A percentile compares a stretch with the other conserved stretches of the same genome.
Evolutionary conservation across 2,113 vertebrate genomes (phyloP).

Genomic region (Spermophilus dauricus): DNA sequence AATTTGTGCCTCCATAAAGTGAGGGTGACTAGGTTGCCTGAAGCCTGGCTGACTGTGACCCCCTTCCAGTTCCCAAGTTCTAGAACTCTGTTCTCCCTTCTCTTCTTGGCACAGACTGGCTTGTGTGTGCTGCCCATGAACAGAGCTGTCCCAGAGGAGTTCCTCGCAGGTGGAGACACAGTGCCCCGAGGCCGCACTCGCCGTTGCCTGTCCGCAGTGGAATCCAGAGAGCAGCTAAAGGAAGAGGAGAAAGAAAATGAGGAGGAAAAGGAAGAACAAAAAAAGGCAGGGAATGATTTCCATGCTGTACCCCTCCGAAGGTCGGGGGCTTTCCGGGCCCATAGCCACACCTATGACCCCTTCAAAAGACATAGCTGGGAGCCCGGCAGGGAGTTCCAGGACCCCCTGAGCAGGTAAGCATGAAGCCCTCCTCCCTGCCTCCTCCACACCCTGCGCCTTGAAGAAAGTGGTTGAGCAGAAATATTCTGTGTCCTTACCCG

Average conservation of each 20-base stretch:
- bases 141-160: neutral
- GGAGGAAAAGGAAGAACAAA: neutral
- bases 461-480: neutral
- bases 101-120: constrained; percentile 31
- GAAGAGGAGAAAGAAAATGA: constrained; percentile 51
- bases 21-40: neutral
- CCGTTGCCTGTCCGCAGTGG: constrained; percentile 70
- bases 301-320: constrained; percentile 62
- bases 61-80: neutral
- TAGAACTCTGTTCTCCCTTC: constrained; percentile 46
- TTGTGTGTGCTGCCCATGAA: constrained; percentile 68
- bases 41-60: neutral
- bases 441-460: neutral
- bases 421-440: neutral
- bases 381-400: constrained; percentile 85
- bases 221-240: constrained; percentile 29
- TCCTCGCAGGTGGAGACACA: constrained; percentile 34
- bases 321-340: constrained; percentile 57
- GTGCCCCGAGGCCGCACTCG: constrained; percentile 4
- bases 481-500: neutral
- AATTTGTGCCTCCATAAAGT: neutral
- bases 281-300: neutral
- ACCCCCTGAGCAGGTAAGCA: constrained; percentile 78
- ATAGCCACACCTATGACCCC: constrained; percentile 74
- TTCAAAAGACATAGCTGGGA: constrained; percentile 93